Percentiles rank a stretch among this genome's conserved stretches.
These are phyloP conservation scores for Drosophila bocki DNA, from an alignment of 1,140 invertebrate genomes.

Conservation along the genomic window DNA sequence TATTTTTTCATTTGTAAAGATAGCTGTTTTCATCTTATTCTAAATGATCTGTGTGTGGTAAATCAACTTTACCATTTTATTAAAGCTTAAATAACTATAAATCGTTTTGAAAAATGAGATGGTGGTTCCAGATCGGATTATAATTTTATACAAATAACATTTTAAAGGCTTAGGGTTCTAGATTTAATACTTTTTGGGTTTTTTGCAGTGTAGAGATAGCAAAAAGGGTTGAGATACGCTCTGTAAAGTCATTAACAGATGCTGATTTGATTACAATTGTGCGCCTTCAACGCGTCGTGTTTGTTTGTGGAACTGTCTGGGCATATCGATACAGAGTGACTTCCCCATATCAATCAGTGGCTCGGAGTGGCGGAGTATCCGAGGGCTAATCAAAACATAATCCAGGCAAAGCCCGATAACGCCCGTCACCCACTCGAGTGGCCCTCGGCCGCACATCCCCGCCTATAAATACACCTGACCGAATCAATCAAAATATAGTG, in stretches of 20 bases:
- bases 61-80: not conserved
- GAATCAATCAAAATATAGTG: slow-evolving; percentile 70
- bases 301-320: slow-evolving; percentile 26
- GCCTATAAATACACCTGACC: slow-evolving; percentile 40
- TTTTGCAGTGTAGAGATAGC: slow-evolving; percentile 14
- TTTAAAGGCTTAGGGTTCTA: not conserved
- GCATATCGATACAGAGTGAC: slow-evolving; percentile 29
- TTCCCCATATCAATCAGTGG: slow-evolving; percentile 36
- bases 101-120: not conserved
- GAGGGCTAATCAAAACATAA: slow-evolving; percentile 71
- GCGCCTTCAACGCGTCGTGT: slow-evolving; percentile 6
- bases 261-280: slow-evolving; percentile 67
- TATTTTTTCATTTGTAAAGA: no score
- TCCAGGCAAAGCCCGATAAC: slow-evolving; percentile 61
- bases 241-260: slow-evolving; percentile 76
- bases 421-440: slow-evolving; percentile 44
- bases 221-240: slow-evolving; percentile 31
- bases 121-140: not conserved
- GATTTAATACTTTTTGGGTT: not conserved
- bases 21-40: not conserved
- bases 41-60: not conserved
- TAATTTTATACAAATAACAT: not conserved
- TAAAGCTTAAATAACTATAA: not conserved
- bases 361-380: slow-evolving; percentile 37
- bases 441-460: slow-evolving; percentile 30